Base-by-base conservation (phyloP, 2,888 invertebrate species). In the Chamaedrilus cognettii region DNA sequence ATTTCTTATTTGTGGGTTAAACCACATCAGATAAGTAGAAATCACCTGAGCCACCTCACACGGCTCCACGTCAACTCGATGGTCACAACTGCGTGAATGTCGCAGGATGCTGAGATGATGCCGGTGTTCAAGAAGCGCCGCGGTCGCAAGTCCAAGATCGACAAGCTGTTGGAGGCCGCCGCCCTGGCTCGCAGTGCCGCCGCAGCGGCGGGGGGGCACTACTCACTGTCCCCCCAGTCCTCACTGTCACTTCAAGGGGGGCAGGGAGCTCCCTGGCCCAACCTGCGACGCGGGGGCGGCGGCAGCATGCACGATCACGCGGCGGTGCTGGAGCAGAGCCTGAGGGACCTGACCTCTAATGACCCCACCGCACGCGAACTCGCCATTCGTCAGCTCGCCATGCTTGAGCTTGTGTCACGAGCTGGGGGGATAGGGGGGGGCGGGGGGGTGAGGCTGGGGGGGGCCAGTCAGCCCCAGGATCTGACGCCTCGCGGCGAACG, bases 71-170 rank as follows among this genome's bases (percentile, higher is more conserved):
- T 1, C 35, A 60, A 30, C 34, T 35, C 32, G 15, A 4, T 31
- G 11, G 42, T 42, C 19, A 42, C n/a, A n/a, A n/a, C n/a, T n/a
- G n/a, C n/a, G n/a, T 42, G 42, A 42, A 42, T 42, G 19, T 51
- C 11, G 11, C 33, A 68, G 68, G 68, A 68, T 23, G 49, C 51
- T 1, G 64, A 68, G 59, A 58, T 64, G 67, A 59, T 67, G 59
- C 49, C 35, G 19, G 52, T 60, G 1, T 64, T 68, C n/a, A 64
- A 64, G 57, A 73, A 76, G 66, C 75, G 76, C 32, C 72, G 81
- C 50, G 82, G 81, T 19, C 74, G 82, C 3, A 83, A 80, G 67
- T 74, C 81, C 33, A 81, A 82, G 65, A 78, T 78, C 33, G 82
- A 81, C 66, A 82, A 80, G 60, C 68, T 81, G 75, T 77, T 81